phyloP scores from a whole-genome alignment of 2,888 invertebrate species.

The Crepidodera aurea region DNA sequence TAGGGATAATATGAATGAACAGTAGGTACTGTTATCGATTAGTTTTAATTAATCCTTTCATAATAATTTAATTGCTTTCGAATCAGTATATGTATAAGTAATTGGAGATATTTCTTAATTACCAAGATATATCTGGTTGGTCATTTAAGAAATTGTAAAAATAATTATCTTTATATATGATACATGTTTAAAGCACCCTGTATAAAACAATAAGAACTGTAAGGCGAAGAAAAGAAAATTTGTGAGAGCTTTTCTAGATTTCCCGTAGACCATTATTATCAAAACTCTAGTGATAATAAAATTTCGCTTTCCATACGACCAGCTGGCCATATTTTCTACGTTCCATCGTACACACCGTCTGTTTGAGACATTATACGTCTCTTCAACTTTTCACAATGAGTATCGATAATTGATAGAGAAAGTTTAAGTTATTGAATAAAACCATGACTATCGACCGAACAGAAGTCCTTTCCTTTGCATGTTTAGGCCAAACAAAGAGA shows the following conservation, averaged over 20 bases:
- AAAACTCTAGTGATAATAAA: slow-evolving; percentile 25
- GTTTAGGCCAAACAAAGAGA: slow-evolving; percentile 28
- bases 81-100: too few species aligned
- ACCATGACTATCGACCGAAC: slow-evolving; percentile 29
- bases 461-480: slow-evolving; percentile 27
- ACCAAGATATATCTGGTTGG: too few species aligned
- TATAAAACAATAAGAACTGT: too few species aligned
- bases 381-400: slow-evolving; percentile 48
- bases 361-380: slow-evolving; percentile 45
- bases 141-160: too few species aligned
- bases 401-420: slow-evolving; percentile 53
- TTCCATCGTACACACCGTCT: slow-evolving; percentile 31
- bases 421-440: slow-evolving; percentile 44
- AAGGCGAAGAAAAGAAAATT: not conserved
- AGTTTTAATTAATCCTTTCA: too few species aligned
- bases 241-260: not conserved
- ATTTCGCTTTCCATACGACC: slow-evolving; percentile 26
- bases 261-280: slow-evolving; percentile 19
- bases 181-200: too few species aligned
- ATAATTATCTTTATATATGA: too few species aligned
- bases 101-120: too few species aligned
- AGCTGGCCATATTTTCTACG: slow-evolving; percentile 17
- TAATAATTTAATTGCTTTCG: too few species aligned
- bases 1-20: too few species aligned
- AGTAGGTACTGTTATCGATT: too few species aligned